Evolutionary conservation across 2,113 vertebrate genomes (phyloP), one percentile per base, ranked within the genome.

Genomic region (Sakesphorus luctuosus): DNA sequence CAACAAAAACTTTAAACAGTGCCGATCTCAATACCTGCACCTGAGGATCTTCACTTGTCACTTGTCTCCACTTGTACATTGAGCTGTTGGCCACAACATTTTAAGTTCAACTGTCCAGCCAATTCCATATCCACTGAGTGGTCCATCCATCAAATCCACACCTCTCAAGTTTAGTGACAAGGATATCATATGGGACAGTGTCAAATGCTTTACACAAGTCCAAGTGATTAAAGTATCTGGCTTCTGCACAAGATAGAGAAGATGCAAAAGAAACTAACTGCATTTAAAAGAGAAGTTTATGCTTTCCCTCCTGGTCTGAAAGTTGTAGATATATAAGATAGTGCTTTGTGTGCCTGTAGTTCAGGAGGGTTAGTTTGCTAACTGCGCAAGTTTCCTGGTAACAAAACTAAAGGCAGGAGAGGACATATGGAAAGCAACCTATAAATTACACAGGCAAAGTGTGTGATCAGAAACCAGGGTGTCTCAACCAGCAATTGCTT

Each of bases 311-410:
- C 82, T 69, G 31, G 29, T 84, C 67, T 87, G 66, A 91, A 63
- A 40, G 24, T 16, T 79, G 67, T 35, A 72, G 71, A 88, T 80
- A 90, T 85, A 67, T 77, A 90, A 88, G 79, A 24, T 44, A n/a
- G 2, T 40, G 36, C 82, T 90, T 76, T 82, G 10, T 71, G 61
- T 62, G 46, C 61, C 59, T 56, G 38, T 52, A 80, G 68, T 80
- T 97, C 83, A 87, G 76, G 68, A 93, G 44, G 52, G 44, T 72
- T 59, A 73, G 63, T 90, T 95, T 87, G 87, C 89, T 94, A 92
- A 52, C 16, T 1, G 21, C 0, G 2, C 12, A 43, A 66, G 77
- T 55, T 83, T 44, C 49, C 80, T 38, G 33, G 58, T 95, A 87
- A 89, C 59, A 89, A 56, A 73, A 80, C 55, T 89, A 81, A 87